Evolutionary conservation across 2,797 vertebrate genomes (phyloP).

Genomic region (Poecilia velifera): DNA sequence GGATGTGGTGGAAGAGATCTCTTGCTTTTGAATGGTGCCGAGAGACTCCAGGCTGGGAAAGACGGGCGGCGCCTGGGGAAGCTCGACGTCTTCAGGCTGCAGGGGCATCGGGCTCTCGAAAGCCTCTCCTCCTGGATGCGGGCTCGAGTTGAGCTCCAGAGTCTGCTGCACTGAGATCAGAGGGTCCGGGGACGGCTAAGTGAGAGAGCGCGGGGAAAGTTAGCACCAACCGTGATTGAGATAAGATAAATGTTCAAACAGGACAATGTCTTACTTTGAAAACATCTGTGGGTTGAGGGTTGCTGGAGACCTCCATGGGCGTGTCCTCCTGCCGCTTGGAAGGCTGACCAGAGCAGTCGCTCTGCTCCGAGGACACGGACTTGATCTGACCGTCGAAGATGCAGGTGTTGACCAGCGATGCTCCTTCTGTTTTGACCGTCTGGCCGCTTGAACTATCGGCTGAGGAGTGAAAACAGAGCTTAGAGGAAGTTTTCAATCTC

Average conservation of each 20-base stretch:
- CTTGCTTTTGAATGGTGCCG: constrained; percentile 90
- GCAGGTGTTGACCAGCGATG: constrained; percentile 89
- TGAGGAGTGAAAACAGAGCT: constrained; percentile 39
- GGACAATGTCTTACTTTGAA: constrained; percentile 81
- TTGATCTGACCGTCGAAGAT: constrained; percentile 94
- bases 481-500: not conserved
- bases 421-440: constrained; percentile 92
- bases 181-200: constrained; percentile 81
- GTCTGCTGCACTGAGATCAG: constrained; percentile 89
- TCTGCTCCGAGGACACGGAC: constrained; percentile 78
- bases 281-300: constrained; percentile 82
- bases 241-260: not conserved
- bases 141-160: constrained; percentile 85
- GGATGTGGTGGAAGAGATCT: constrained; percentile 86
- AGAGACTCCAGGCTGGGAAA: constrained; percentile 87
- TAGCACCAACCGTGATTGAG: constrained; percentile 6
- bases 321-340: constrained; percentile 91
- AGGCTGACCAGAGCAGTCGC: constrained; percentile 82
- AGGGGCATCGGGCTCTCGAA: constrained; percentile 89
- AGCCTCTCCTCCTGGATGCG: constrained; percentile 80
- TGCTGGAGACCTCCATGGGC: constrained; percentile 95
- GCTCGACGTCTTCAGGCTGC: constrained; percentile 88
- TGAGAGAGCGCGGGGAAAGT: constrained; percentile 18
- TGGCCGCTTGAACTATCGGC: constrained; percentile 84
- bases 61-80: constrained; percentile 84